phyloP scores from a whole-genome alignment of 2,797 vertebrate species.

The Urosaurus nigricauda region DNA sequence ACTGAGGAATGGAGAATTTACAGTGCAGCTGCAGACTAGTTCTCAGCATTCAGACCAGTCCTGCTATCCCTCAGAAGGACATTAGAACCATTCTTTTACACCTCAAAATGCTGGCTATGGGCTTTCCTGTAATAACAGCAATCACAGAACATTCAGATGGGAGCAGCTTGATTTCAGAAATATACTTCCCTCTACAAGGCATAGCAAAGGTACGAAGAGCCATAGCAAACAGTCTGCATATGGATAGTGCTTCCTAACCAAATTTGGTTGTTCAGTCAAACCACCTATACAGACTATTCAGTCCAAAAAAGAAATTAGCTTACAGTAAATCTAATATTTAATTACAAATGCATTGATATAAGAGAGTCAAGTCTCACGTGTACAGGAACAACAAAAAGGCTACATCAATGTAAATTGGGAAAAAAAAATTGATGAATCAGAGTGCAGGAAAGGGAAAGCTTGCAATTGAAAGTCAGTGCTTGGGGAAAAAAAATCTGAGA shows the following conservation, averaged over 20 bases:
- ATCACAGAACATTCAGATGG: background rate
- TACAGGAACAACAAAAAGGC: background rate
- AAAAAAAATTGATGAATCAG: background rate
- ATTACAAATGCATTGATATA: background rate
- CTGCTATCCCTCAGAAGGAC: background rate
- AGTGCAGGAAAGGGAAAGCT: background rate
- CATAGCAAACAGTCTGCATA: background rate
- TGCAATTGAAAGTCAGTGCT: background rate
- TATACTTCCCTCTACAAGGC: too few relatives aligned
- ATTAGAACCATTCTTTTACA: background rate
- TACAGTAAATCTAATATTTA: background rate
- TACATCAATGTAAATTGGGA: background rate
- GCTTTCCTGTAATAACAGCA: background rate
- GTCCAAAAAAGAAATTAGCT: background rate
- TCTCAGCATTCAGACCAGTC: background rate
- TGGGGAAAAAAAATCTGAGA: background rate
- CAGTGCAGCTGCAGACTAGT: background rate
- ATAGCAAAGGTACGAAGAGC: background rate
- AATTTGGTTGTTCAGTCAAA: background rate
- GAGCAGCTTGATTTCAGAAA: background rate
- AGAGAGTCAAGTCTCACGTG: background rate
- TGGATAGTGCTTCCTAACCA: too few relatives aligned
- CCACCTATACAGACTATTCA: background rate
- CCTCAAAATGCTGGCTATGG: too few relatives aligned
- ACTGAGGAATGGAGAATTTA: background rate